A percentile compares a stretch with the other conserved stretches of the same genome.
Evolutionary conservation across 2,797 vertebrate species (phyloP).

Genomic region (Sylvia borin): DNA sequence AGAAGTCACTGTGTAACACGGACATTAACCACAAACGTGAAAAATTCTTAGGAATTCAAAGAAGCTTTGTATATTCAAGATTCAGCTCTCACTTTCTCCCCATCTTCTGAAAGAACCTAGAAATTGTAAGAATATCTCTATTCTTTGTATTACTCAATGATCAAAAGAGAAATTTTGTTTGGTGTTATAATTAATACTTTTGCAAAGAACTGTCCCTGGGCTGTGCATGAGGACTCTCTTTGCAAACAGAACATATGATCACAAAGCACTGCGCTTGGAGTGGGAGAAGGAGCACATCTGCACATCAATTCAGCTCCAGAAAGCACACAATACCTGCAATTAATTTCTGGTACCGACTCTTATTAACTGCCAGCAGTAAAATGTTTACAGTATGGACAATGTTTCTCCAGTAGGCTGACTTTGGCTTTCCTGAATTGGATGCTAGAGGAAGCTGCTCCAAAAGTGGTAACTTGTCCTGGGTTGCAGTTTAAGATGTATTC

Average conservation of each 20-base stretch:
- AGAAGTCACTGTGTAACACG: neutral
- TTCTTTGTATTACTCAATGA: neutral
- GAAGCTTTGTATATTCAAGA: neutral
- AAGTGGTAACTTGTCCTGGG: neutral
- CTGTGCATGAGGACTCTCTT: neutral
- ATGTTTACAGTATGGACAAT: neutral
- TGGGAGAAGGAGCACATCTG: neutral
- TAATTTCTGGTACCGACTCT: neutral
- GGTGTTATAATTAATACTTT: neutral
- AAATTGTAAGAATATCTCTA: neutral
- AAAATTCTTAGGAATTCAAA: neutral
- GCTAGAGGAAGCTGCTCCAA: neutral
- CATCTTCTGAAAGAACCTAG: neutral
- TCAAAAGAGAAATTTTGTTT: neutral
- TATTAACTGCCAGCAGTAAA: neutral
- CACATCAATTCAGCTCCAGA: neutral
- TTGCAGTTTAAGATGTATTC: too few relatives aligned
- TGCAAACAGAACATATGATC: neutral
- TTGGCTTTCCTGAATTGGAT: neutral
- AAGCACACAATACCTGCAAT: neutral
- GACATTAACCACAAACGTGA: neutral
- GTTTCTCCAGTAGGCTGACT: neutral
- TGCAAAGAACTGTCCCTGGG: neutral
- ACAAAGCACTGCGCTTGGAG: neutral
- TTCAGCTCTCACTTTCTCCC: neutral